phyloP scores from a whole-genome alignment of 2,113 vertebrate species.

The Spermophilus dauricus region DNA sequence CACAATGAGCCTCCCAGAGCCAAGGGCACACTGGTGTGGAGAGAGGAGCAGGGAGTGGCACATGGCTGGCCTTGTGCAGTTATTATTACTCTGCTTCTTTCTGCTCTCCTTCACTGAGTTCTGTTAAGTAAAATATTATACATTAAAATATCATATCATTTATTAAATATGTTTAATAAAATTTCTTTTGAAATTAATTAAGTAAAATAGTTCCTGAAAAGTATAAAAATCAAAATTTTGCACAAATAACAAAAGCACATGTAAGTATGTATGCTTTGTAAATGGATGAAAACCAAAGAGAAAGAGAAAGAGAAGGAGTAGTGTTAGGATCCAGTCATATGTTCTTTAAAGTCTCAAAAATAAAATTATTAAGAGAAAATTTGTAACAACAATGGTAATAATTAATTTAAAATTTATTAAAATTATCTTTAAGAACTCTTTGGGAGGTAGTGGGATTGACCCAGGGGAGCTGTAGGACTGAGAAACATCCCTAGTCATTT shows the following conservation, averaged over 20 bases:
- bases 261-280: background rate
- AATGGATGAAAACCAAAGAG: background rate
- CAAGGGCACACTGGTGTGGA: too few relatives aligned
- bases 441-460: too few relatives aligned
- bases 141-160: background rate
- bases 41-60: background rate
- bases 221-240: background rate
- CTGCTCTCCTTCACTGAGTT: background rate
- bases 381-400: background rate
- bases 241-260: background rate
- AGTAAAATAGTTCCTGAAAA: background rate
- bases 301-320: background rate
- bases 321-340: background rate
- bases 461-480: too few relatives aligned
- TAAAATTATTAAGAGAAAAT: background rate
- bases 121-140: background rate
- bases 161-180: background rate
- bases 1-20: background rate
- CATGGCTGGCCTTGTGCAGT: fast-evolving
- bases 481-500: too few relatives aligned
- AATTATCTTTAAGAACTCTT: background rate
- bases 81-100: background rate
- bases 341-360: background rate
- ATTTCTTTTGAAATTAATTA: background rate
- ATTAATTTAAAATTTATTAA: background rate